Evolutionary conservation across 2,888 invertebrate species (phyloP).

Genomic region (Mechanitis messenoides): DNA sequence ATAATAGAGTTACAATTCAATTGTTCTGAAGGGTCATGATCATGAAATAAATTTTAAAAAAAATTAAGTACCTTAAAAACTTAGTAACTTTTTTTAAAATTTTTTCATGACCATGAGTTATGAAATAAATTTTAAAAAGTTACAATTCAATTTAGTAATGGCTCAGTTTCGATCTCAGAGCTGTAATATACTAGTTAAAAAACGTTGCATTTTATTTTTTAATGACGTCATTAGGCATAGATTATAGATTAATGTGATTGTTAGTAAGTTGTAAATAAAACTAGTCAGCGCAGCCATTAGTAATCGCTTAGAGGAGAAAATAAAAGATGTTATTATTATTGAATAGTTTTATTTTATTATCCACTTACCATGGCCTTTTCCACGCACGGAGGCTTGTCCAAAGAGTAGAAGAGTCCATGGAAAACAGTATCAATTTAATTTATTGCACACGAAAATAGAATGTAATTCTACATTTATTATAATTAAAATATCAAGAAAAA

Average conservation of each 20-base stretch:
- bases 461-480: conserved; percentile 19
- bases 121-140: too few relatives aligned
- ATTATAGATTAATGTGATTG: background rate
- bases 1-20: too few relatives aligned
- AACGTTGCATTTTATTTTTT: too few relatives aligned
- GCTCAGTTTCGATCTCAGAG: too few relatives aligned
- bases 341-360: conserved; percentile 59
- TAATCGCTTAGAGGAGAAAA: conserved; percentile 37
- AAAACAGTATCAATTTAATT: conserved; percentile 65
- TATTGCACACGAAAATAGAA: conserved; percentile 50
- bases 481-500: conserved; percentile 19
- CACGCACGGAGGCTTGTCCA: conserved; percentile 64
- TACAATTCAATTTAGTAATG: too few relatives aligned
- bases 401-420: conserved; percentile 70
- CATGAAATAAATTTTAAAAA: too few relatives aligned
- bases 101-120: too few relatives aligned
- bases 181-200: too few relatives aligned
- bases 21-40: too few relatives aligned
- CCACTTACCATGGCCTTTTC: conserved; percentile 73
- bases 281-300: conserved; percentile 25
- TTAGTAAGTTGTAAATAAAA: conserved; percentile 29
- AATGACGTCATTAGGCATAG: background rate
- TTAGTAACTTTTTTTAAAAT: too few relatives aligned
- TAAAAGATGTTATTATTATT: conserved; percentile 41
- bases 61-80: too few relatives aligned